Evolutionary conservation across 2,797 vertebrate species (phyloP).

Genomic region (Meda fulgida): DNA sequence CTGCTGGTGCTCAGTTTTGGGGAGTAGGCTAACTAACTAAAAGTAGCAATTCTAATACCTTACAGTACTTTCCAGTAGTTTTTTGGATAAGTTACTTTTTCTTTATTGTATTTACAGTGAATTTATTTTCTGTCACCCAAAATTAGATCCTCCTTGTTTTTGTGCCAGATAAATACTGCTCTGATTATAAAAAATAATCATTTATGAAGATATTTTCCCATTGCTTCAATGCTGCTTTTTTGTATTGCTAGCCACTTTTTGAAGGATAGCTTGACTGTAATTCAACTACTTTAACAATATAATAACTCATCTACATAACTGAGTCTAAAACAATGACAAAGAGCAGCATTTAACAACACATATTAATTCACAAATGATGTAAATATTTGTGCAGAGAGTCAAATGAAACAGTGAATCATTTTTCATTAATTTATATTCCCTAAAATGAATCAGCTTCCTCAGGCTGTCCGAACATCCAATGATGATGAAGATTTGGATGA

Average conservation of each 20-base stretch:
- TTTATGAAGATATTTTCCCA: neutral
- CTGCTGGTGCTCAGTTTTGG: neutral
- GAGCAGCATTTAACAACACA: neutral
- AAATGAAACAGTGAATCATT: neutral
- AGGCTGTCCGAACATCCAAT: neutral
- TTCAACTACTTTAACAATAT: neutral
- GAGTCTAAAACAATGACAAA: neutral
- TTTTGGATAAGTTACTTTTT: neutral
- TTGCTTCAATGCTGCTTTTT: neutral
- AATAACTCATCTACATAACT: neutral
- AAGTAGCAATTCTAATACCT: conserved; percentile 1
- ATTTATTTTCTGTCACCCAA: neutral
- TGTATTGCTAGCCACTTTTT: neutral
- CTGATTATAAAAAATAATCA: neutral
- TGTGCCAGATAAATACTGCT: neutral
- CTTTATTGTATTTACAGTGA: neutral
- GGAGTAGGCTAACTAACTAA: neutral
- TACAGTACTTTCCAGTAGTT: neutral
- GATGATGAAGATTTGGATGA: no score
- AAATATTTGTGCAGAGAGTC: neutral
- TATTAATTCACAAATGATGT: neutral
- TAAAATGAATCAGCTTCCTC: neutral
- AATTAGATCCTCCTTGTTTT: neutral
- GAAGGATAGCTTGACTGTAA: neutral
- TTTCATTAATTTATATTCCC: neutral